phyloP scores from a whole-genome alignment of 2,797 vertebrate genomes.

The Sebastes kiyomatsui region DNA sequence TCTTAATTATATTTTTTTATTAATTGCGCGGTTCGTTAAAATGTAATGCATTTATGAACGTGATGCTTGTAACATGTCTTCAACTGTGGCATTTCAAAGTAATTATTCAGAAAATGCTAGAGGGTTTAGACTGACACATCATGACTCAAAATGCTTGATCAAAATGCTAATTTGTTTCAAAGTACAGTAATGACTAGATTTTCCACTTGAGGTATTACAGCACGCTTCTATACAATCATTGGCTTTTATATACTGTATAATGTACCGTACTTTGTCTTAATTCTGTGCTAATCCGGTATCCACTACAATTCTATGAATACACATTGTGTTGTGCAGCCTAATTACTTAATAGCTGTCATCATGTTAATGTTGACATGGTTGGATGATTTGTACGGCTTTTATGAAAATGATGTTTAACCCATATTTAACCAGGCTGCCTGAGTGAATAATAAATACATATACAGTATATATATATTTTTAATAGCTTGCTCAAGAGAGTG shows the following conservation, averaged over 20 bases:
- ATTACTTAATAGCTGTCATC: conserved; percentile 30
- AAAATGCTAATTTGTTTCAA: conserved; percentile 20
- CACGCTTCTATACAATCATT: not conserved
- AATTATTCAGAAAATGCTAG: conserved; percentile 53
- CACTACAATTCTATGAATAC: not conserved
- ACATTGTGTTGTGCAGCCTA: conserved; percentile 12
- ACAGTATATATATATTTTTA: not conserved
- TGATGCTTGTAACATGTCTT: conserved; percentile 28
- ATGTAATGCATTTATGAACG: not conserved
- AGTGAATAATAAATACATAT: conserved; percentile 33
- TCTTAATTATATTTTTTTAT: not conserved
- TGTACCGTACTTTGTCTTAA: not conserved
- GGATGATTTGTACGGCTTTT: conserved; percentile 23
- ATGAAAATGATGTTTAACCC: conserved; percentile 32
- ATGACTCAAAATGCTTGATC: conserved; percentile 29
- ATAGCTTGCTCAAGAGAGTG: conserved; percentile 1
- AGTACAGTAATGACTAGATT: conserved; percentile 23
- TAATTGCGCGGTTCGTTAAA: not conserved
- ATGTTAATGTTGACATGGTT: conserved; percentile 30
- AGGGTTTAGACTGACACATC: conserved; percentile 33
- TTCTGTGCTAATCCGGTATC: not conserved
- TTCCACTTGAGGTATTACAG: conserved; percentile 3
- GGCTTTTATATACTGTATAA: not conserved
- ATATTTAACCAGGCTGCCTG: conserved; percentile 31
- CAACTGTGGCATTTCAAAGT: conserved; percentile 50